Evolutionary conservation across 2,113 vertebrate genomes (phyloP).

Genomic region (Tor tambroides): DNA sequence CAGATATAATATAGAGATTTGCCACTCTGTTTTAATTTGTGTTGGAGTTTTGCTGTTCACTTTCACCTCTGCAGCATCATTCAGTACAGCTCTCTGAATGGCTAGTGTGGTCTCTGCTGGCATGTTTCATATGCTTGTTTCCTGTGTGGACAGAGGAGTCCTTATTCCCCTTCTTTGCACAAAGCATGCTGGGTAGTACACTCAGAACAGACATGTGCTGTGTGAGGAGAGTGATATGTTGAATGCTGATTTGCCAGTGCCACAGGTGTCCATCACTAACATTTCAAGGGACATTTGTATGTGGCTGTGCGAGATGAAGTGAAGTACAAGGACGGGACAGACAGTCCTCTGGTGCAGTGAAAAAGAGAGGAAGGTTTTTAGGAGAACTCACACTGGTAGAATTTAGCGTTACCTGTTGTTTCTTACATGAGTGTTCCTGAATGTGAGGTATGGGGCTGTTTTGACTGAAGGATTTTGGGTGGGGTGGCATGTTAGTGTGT

Average conservation of each 20-base stretch:
- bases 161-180: conserved; percentile 52
- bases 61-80: neutral
- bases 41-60: neutral
- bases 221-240: conserved; percentile 33
- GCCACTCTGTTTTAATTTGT: neutral
- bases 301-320: neutral
- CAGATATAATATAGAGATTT: neutral
- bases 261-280: conserved; percentile 53
- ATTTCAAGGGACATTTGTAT: conserved; percentile 44
- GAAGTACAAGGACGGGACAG: neutral
- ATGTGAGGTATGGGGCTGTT: neutral
- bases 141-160: conserved; percentile 53
- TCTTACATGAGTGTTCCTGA: neutral
- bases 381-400: neutral
- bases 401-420: neutral
- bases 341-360: neutral
- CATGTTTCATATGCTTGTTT: conserved; percentile 40
- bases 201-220: conserved; percentile 51
- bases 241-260: conserved; percentile 53
- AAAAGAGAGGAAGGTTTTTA: neutral
- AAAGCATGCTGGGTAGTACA: conserved; percentile 54
- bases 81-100: conserved; percentile 19
- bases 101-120: conserved; percentile 16
- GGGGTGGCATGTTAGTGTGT: conserved; percentile 17
- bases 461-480: neutral